Evolutionary conservation across 2,888 invertebrate genomes (phyloP).

Genomic region (Lasius fuliginosus): DNA sequence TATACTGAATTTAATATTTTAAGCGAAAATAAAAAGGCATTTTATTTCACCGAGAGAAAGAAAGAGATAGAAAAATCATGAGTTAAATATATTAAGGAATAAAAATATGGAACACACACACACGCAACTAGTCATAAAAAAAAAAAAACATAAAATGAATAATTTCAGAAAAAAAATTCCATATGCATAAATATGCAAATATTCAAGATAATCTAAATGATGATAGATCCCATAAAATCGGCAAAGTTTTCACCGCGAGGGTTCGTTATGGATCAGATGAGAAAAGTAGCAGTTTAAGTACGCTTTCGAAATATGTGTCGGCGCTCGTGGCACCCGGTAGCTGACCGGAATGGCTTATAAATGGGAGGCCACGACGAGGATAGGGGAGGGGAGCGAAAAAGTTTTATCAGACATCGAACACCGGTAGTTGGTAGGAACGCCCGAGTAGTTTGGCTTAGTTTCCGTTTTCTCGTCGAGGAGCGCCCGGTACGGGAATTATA

Average conservation of each 20-base stretch:
- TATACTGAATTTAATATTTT: background rate
- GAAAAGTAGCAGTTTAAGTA: conserved; percentile 61
- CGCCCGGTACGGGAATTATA: conserved; percentile 78
- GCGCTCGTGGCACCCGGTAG: conserved; percentile 73
- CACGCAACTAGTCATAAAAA: background rate
- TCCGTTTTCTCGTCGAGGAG: conserved; percentile 67
- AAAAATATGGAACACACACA: background rate
- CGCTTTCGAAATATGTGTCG: conserved; percentile 62
- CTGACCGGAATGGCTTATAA: conserved; percentile 72
- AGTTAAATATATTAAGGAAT: background rate
- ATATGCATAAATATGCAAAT: conserved; percentile 23
- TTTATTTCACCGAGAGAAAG: background rate
- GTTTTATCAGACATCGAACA: conserved; percentile 82
- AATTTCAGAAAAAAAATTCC: background rate
- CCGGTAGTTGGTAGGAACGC: conserved; percentile 71
- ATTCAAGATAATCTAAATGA: conserved; percentile 46
- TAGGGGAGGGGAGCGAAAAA: conserved; percentile 69
- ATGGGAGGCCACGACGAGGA: conserved; percentile 62
- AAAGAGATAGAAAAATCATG: background rate
- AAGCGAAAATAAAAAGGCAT: background rate
- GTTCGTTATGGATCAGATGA: conserved; percentile 70
- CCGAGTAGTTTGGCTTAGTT: conserved; percentile 82
- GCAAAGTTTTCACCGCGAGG: conserved; percentile 64
- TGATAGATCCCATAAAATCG: conserved; percentile 70
- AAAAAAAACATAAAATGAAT: background rate